Percentiles rank a stretch among this genome's conserved stretches.
Conservation (phyloP, 2,888 invertebrate species). For the Oeneis ivallda region DNA sequence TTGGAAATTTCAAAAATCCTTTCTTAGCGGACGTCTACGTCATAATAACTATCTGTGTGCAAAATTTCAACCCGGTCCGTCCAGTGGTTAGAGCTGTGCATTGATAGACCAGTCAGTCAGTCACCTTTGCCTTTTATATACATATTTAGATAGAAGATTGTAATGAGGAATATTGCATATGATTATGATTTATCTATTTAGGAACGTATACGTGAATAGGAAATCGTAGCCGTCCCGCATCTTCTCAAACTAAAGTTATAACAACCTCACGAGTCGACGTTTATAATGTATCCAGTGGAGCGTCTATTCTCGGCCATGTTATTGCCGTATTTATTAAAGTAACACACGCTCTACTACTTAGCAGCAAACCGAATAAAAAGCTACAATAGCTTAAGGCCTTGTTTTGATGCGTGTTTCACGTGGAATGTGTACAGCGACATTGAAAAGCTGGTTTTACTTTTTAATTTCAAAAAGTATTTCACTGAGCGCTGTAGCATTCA, state of each 20-base stretch:
- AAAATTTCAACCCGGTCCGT: no score
- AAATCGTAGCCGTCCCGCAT: conserved; percentile 6
- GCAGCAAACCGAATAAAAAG: conserved; percentile 3
- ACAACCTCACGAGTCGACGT: conserved; percentile 1
- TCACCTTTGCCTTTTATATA: no score
- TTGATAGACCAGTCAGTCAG: no score
- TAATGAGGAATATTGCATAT: no score
- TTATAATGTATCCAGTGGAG: conserved; percentile 26
- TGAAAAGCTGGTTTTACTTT: neutral
- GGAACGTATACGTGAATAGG: no score
- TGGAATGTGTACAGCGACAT: neutral
- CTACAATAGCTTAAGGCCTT: conserved; percentile 1
- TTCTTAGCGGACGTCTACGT: no score
- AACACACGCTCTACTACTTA: conserved; percentile 27
- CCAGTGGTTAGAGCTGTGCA: no score
- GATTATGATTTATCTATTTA: no score
- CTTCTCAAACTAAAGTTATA: neutral
- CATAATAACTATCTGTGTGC: no score
- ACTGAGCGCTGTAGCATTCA: no score
- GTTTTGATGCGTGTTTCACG: neutral
- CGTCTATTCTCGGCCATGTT: conserved; percentile 24
- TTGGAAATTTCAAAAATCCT: no score
- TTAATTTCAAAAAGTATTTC: neutral
- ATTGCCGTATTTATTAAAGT: conserved; percentile 35
- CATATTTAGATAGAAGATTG: no score